Evolutionary conservation across 1,140 invertebrate genomes (phyloP), one percentile per base, ranked within the genome.

Genomic region (Dufourea novaeangliae): DNA sequence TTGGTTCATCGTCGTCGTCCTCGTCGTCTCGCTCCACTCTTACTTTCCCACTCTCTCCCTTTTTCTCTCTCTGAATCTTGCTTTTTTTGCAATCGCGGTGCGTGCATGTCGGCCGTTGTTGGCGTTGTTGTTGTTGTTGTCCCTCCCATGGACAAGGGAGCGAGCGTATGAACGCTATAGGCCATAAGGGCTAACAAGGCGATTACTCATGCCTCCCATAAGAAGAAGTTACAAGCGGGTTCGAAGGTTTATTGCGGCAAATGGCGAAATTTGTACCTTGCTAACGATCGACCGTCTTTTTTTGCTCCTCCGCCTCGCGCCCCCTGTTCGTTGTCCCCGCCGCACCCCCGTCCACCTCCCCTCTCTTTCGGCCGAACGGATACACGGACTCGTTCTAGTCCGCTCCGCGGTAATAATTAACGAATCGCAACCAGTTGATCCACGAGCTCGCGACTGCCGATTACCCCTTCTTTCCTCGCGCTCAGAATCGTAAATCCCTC

Each of bases 241-340:
- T 87, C 85, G 86, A 90, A 90, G 88, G 89, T 92, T 92, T 92
- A 91, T 91, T 92, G 88, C 91, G 84, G 89, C 90, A 90, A 92
- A 92, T 92, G 90, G 90, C 86, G 86, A 92, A 92, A 92, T 92
- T 92, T 92, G 92, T 92, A 92, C 90, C 88, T 91, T 88, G 86
- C 88, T 92, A 91, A 91, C 88, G 90, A 92, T 92, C 88, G 83
- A 79, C 78, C 78, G 79, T 84, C 80, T 73, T 88, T 88, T n/a
- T 87, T 86, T 85, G 69, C 73, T 70, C 39, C 44, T 46, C 34
- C 37, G 67, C 25, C 20, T 37, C n/a, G 17, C 34, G 41, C 34
- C 52, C 11, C 2, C 62, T n/a, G 34, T 27, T 25, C 44, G 52
- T 29, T 52, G 64, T 67, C 64, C 64, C 32, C 27, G 22, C n/a